Percentiles rank a stretch among this genome's conserved stretches.
phyloP scores from a whole-genome alignment of 2,888 invertebrate species.

The Lasioglossum lativentre region DNA sequence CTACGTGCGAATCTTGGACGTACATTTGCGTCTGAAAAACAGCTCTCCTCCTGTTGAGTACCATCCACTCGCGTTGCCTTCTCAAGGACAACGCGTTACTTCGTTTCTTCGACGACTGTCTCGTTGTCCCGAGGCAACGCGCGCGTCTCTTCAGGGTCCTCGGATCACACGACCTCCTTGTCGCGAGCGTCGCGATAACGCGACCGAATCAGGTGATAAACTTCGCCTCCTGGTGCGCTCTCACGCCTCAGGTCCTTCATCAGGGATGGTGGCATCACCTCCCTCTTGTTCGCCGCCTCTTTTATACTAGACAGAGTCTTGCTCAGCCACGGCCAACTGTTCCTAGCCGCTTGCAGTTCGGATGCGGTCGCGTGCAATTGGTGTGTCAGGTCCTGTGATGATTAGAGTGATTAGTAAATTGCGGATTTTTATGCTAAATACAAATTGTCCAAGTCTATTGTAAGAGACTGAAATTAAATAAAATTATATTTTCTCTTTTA shows the following conservation, averaged over 20 bases:
- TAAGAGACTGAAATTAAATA: no score
- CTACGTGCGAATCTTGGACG: constrained; percentile 61
- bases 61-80: constrained; percentile 21
- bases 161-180: constrained; percentile 81
- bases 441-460: no score
- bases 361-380: constrained; percentile 93
- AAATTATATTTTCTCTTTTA: no score
- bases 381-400: constrained; percentile 92
- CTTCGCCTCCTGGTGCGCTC: constrained; percentile 83
- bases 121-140: neutral
- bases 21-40: constrained; percentile 49
- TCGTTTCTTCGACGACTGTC: neutral
- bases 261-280: constrained; percentile 76
- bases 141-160: neutral
- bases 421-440: neutral
- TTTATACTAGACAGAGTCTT: constrained; percentile 94
- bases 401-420: neutral
- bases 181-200: constrained; percentile 82
- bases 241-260: constrained; percentile 83
- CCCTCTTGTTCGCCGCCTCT: constrained; percentile 89
- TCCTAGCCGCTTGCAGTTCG: constrained; percentile 90
- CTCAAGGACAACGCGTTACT: neutral
- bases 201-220: constrained; percentile 80
- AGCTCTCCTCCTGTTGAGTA: constrained; percentile 36
- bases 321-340: constrained; percentile 96